Evolutionary conservation across 2,888 invertebrate species (phyloP).

Genomic region (Tinea pellionella): DNA sequence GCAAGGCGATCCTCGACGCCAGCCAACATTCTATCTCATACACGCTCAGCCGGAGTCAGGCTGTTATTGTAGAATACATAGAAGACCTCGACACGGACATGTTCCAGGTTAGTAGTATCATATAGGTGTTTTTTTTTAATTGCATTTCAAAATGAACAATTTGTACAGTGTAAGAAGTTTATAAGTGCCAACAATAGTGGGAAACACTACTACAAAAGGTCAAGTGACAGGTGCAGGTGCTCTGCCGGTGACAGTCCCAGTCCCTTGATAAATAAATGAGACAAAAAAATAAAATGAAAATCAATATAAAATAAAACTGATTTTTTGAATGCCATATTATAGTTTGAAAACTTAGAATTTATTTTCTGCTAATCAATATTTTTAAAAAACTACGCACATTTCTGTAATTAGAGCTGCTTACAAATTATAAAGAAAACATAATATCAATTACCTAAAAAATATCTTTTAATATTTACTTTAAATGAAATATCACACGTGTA

Average conservation of each 20-base stretch:
- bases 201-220: too few species aligned
- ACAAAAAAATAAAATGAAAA: too few species aligned
- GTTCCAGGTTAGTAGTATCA: constrained; percentile 86
- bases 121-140: neutral
- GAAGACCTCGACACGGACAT: constrained; percentile 97
- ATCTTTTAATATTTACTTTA: neutral
- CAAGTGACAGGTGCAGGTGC: too few species aligned
- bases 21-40: constrained; percentile 97
- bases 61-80: constrained; percentile 98
- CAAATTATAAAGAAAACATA: neutral
- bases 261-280: too few species aligned
- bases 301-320: too few species aligned
- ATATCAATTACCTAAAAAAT: neutral
- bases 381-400: too few species aligned
- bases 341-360: too few species aligned
- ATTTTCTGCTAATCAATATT: too few species aligned
- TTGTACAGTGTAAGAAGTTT: too few species aligned
- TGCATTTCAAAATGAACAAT: neutral
- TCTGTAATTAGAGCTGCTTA: neutral
- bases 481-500: constrained; percentile 1
- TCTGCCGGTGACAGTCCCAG: too few species aligned
- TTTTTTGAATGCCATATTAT: too few species aligned
- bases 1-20: constrained; percentile 93
- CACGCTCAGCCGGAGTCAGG: constrained; percentile 94
- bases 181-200: too few species aligned